phyloP scores from a whole-genome alignment of 1,140 invertebrate genomes.

The Meloidogyne chitwoodi region DNA sequence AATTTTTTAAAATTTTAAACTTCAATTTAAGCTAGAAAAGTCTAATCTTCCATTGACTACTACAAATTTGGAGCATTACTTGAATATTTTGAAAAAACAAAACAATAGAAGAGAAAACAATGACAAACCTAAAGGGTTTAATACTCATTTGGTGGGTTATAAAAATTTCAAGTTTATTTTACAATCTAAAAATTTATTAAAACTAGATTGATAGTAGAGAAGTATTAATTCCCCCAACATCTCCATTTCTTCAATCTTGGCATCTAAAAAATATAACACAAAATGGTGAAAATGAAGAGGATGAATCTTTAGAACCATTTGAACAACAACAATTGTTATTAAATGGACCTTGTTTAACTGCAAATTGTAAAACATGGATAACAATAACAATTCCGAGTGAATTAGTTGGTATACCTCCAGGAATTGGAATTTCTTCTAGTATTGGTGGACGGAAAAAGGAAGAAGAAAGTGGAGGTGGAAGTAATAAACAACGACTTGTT shows the following conservation, averaged over 20 bases:
- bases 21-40: too few species aligned
- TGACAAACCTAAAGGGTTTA: too few species aligned
- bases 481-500: background rate
- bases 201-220: background rate
- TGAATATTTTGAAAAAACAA: too few species aligned
- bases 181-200: too few species aligned
- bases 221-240: background rate
- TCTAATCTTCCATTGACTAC: too few species aligned
- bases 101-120: too few species aligned
- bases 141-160: too few species aligned
- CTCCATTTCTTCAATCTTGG: background rate
- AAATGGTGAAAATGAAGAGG: background rate
- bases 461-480: background rate
- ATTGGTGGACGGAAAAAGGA: background rate
- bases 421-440: background rate
- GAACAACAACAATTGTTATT: background rate
- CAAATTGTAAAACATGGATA: constrained; percentile 29
- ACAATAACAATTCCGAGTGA: constrained; percentile 29
- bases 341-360: constrained; percentile 16
- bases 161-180: too few species aligned
- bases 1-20: too few species aligned
- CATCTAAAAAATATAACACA: background rate
- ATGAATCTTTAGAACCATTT: background rate
- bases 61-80: too few species aligned
- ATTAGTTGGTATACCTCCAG: constrained; percentile 9